Evolutionary conservation across 2,888 invertebrate genomes (phyloP).

Genomic region (Megamerina dolium): DNA sequence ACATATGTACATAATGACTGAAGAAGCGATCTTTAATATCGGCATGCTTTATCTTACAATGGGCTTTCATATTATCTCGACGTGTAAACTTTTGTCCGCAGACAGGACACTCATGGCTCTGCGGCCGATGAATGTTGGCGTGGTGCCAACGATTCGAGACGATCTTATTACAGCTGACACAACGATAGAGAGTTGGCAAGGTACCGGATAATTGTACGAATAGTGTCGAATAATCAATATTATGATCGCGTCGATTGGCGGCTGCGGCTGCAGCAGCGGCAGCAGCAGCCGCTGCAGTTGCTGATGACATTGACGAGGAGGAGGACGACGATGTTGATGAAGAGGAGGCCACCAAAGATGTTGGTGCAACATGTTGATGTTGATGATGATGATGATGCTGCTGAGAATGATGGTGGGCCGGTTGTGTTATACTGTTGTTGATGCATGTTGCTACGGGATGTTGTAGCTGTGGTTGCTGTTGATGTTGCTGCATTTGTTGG

Average conservation of each 20-base stretch:
- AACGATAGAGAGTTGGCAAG: slow-evolving; percentile 53
- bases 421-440: no score
- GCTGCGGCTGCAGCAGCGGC: slow-evolving; percentile 41
- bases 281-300: slow-evolving; percentile 32
- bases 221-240: slow-evolving; percentile 49
- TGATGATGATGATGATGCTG: slow-evolving; percentile 18
- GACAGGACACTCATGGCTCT: slow-evolving; percentile 56
- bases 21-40: slow-evolving; percentile 51
- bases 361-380: slow-evolving; percentile 15
- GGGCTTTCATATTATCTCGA: slow-evolving; percentile 60
- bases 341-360: slow-evolving; percentile 25
- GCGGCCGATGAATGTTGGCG: slow-evolving; percentile 56
- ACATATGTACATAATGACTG: slow-evolving; percentile 52
- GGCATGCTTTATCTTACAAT: slow-evolving; percentile 57
- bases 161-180: slow-evolving; percentile 57
- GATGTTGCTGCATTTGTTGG: slow-evolving; percentile 5
- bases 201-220: slow-evolving; percentile 49
- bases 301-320: slow-evolving; percentile 28
- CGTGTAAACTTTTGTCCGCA: slow-evolving; percentile 58
- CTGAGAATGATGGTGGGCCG: neutral
- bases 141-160: slow-evolving; percentile 62
- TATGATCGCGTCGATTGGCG: slow-evolving; percentile 48
- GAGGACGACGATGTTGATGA: slow-evolving; percentile 18
- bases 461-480: slow-evolving; percentile 18
- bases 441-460: slow-evolving; percentile 13